Percentiles rank a stretch among this genome's conserved stretches.
Evolutionary conservation across 2,888 invertebrate genomes (phyloP).

Genomic region (Acanthococcus lagerstroemiae): DNA sequence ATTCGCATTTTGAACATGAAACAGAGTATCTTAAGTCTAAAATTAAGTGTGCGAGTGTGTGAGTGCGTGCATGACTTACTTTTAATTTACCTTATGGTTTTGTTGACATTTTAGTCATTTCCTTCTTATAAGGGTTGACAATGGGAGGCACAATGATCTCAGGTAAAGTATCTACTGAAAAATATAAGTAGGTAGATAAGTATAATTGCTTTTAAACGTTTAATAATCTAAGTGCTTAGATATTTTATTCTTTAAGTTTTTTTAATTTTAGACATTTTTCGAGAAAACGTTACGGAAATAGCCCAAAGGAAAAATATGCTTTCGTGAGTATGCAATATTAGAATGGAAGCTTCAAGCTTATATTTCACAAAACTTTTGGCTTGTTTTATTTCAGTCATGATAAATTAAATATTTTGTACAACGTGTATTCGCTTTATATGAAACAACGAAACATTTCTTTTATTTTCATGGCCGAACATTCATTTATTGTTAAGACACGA

Average conservation of each 20-base stretch:
- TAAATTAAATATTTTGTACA: too few relatives aligned
- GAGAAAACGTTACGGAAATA: too few relatives aligned
- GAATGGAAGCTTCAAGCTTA: too few relatives aligned
- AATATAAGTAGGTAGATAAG: conserved; percentile 5
- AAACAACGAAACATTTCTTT: too few relatives aligned
- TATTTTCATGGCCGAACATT: too few relatives aligned
- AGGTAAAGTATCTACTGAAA: conserved; percentile 12
- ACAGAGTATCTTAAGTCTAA: not conserved
- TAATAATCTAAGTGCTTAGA: conserved; percentile 6
- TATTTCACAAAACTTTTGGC: too few relatives aligned
- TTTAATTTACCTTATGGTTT: conserved; percentile 12
- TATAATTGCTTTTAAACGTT: conserved; percentile 3
- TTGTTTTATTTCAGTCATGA: too few relatives aligned
- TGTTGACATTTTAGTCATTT: conserved; percentile 14
- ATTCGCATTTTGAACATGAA: too few relatives aligned
- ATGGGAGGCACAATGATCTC: conserved; percentile 12
- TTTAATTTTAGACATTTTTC: not conserved
- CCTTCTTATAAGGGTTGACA: conserved; percentile 9
- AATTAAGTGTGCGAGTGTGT: not conserved
- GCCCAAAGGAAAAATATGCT: not conserved
- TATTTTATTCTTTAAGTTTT: not conserved
- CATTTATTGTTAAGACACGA: too few relatives aligned
- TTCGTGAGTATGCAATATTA: not conserved
- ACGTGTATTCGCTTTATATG: too few relatives aligned
- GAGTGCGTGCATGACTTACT: not conserved